Conservation (phyloP, 2,888 invertebrate genomes). For the Drosophila limbata region DNA sequence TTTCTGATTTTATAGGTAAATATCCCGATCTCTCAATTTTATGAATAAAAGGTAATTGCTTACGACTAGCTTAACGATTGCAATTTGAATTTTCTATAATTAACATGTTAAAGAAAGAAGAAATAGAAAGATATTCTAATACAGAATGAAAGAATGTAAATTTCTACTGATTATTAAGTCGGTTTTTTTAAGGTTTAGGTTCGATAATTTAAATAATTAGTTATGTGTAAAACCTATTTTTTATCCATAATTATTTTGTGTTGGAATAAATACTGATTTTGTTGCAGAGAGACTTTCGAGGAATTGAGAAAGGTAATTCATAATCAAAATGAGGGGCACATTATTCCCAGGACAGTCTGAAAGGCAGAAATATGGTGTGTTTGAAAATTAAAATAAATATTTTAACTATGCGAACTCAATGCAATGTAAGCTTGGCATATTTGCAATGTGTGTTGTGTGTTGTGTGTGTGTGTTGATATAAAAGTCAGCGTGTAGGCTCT, state of each 20-base stretch:
- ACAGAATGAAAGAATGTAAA: not conserved
- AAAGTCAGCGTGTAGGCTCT: constrained; percentile 29
- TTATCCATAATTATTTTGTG: not conserved
- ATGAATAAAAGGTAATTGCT: not conserved
- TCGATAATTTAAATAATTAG: not conserved
- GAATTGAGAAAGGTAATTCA: not conserved
- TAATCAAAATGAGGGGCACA: not conserved
- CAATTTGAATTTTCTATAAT: no score
- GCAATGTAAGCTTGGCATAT: constrained; percentile 48
- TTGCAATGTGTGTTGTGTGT: constrained; percentile 35
- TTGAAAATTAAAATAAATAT: constrained; percentile 27
- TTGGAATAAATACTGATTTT: not conserved
- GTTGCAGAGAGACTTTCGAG: not conserved
- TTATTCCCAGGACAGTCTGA: constrained; percentile 1
- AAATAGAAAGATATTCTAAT: not conserved
- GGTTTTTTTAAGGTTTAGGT: not conserved
- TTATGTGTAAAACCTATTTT: not conserved
- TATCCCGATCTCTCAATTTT: not conserved
- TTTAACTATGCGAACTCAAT: constrained; percentile 31
- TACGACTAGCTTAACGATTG: not conserved
- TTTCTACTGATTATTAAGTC: not conserved
- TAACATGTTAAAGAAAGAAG: not conserved
- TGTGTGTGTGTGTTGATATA: constrained; percentile 13
- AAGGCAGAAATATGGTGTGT: not conserved
- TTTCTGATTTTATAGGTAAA: not conserved